Evolutionary conservation across 2,888 invertebrate species (phyloP).

Genomic region (Uropetala carovei): DNA sequence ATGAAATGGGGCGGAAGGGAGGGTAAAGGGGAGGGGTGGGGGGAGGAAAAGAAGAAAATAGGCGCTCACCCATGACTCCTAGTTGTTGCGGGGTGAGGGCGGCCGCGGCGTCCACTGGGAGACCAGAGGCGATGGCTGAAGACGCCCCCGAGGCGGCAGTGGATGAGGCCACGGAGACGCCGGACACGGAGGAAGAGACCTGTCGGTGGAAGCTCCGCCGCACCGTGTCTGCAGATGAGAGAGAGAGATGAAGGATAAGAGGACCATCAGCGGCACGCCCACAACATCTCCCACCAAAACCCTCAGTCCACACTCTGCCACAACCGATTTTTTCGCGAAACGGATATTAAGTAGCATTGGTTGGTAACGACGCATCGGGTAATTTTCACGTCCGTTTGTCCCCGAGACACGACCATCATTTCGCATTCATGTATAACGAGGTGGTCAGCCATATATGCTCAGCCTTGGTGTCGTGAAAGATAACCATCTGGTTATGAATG

Average conservation of each 20-base stretch:
- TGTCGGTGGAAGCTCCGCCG: constrained; percentile 1
- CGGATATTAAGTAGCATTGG: no score
- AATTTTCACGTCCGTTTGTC: no score
- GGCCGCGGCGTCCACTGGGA: constrained; percentile 44
- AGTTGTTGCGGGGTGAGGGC: constrained; percentile 88
- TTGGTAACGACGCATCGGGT: no score
- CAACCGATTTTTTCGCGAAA: no score
- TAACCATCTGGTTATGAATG: no score
- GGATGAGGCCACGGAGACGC: constrained; percentile 41
- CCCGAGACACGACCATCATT: no score
- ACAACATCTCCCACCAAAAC: no score
- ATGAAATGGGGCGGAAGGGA: constrained; percentile 70
- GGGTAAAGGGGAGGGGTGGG: constrained; percentile 64
- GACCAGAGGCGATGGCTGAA: constrained; percentile 69
- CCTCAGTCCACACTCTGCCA: no score
- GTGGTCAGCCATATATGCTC: no score
- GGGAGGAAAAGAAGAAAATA: not conserved
- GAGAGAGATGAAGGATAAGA: not conserved
- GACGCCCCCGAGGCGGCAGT: constrained; percentile 74
- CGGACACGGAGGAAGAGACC: constrained; percentile 18
- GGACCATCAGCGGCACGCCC: no score
- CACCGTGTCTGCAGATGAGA: not conserved
- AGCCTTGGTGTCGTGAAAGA: no score
- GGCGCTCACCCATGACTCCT: constrained; percentile 89
- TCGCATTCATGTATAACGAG: no score